A percentile compares a stretch with the other conserved stretches of the same genome.
These are phyloP conservation scores for Xestia ashworthii DNA, from an alignment of 2,888 invertebrate species.

Conservation along the genomic window DNA sequence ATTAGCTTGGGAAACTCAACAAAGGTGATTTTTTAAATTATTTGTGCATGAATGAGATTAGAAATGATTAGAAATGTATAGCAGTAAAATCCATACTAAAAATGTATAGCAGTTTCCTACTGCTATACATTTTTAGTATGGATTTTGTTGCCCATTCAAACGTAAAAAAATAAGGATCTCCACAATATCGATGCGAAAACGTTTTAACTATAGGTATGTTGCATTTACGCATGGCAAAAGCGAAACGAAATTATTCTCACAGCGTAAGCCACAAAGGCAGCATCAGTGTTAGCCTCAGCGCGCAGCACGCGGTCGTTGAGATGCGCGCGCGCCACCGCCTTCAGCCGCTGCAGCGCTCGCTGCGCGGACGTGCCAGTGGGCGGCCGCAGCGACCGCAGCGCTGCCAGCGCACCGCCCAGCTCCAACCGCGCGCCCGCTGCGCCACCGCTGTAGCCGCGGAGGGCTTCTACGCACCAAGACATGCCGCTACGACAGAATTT, in stretches of 20 bases:
- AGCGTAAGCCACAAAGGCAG: conserved; percentile 87
- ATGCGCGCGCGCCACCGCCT: conserved; percentile 85
- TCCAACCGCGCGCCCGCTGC: conserved; percentile 94
- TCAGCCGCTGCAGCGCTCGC: conserved; percentile 82
- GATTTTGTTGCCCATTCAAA: no score
- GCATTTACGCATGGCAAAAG: not conserved
- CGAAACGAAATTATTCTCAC: conserved; percentile 67
- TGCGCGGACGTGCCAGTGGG: conserved; percentile 67
- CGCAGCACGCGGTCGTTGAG: conserved; percentile 83
- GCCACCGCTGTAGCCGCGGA: conserved; percentile 96
- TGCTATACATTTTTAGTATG: no score
- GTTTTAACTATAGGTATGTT: not conserved
- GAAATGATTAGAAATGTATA: no score
- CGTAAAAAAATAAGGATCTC: not conserved
- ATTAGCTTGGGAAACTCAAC: not conserved
- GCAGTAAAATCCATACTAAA: no score
- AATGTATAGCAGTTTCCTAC: no score
- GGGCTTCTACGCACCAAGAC: conserved; percentile 97
- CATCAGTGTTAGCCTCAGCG: conserved; percentile 87
- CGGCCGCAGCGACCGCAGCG: conserved; percentile 92
- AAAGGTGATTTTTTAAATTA: not conserved
- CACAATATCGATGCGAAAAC: not conserved
- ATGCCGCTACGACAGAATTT: conserved; percentile 73
- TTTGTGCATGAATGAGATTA: not conserved
- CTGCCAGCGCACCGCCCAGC: conserved; percentile 96